phyloP scores from a whole-genome alignment of 37 sponge, comb jelly and placozoan genomes.

The Halichondria panicea region DNA sequence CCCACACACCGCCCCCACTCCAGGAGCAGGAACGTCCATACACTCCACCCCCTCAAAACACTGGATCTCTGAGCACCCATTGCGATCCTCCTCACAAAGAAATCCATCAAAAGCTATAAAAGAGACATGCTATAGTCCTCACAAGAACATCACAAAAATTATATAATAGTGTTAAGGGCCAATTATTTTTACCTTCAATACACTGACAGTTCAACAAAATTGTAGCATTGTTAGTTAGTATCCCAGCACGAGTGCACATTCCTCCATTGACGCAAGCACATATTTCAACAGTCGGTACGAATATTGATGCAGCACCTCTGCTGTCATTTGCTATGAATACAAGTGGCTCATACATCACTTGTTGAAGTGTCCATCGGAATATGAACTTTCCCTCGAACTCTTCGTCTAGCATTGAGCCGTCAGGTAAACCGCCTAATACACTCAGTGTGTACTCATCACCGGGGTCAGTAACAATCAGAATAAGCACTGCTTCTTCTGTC shows the following conservation, averaged over 20 bases:
- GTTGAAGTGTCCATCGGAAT: constrained; percentile 29
- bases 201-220: constrained; percentile 17
- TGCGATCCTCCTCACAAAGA: constrained; percentile 36
- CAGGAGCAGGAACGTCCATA: constrained; percentile 34
- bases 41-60: constrained; percentile 36
- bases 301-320: not conserved
- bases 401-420: not conserved
- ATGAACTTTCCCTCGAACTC: not conserved
- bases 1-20: constrained; percentile 27
- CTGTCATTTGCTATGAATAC: constrained; percentile 30
- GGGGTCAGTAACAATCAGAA: constrained; percentile 15
- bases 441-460: constrained; percentile 1
- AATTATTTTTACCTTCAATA: constrained; percentile 11
- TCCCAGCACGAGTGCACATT: constrained; percentile 30
- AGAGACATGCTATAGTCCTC: not conserved
- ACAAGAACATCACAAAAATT: not conserved
- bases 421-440: constrained; percentile 14
- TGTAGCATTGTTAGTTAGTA: constrained; percentile 6
- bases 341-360: constrained; percentile 11
- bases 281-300: constrained; percentile 14
- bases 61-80: constrained; percentile 47
- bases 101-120: constrained; percentile 18
- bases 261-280: constrained; percentile 54
- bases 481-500: not conserved
- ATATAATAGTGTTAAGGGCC: not conserved